Conservation (phyloP, 1,140 invertebrate genomes). For the Drosophila littoralis region DNA sequence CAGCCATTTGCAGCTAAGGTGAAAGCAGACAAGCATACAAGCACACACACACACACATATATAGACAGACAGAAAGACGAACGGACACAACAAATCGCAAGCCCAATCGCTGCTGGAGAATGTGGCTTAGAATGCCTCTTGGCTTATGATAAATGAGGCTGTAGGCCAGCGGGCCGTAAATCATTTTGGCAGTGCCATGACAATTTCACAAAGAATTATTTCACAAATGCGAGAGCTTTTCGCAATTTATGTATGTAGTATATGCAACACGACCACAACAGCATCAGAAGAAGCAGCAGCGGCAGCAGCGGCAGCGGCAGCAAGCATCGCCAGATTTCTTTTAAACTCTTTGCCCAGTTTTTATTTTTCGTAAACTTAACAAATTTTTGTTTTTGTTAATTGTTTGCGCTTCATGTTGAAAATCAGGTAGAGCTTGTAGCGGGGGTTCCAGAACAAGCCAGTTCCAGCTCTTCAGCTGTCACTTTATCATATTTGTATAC, state of each 20-base stretch:
- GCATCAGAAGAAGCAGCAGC: neutral
- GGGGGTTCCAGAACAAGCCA: constrained; percentile 6
- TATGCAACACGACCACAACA: constrained; percentile 6
- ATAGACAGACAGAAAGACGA: neutral
- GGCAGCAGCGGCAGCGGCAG: neutral
- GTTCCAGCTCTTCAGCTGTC: constrained; percentile 7
- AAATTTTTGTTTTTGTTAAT: constrained; percentile 1
- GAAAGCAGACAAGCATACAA: constrained; percentile 37
- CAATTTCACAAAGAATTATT: constrained; percentile 48
- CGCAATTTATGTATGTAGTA: constrained; percentile 19
- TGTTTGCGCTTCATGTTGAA: constrained; percentile 1
- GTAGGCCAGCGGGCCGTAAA: constrained; percentile 34
- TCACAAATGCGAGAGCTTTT: constrained; percentile 22
- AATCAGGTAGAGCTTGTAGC: constrained; percentile 9
- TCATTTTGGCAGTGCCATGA: constrained; percentile 26
- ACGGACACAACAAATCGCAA: constrained; percentile 15
- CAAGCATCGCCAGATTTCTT: constrained; percentile 3
- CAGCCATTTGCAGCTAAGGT: constrained; percentile 46
- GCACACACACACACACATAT: neutral
- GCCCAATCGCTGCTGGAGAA: constrained; percentile 39
- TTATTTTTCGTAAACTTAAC: neutral
- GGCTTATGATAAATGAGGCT: constrained; percentile 44
- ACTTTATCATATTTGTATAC: constrained; percentile 24
- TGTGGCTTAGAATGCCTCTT: constrained; percentile 41
- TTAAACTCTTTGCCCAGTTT: neutral